These are phyloP conservation scores for Astreopora myriophthalma DNA, from an alignment of 64 coral and sea anemone genomes.

Conservation along the genomic window DNA sequence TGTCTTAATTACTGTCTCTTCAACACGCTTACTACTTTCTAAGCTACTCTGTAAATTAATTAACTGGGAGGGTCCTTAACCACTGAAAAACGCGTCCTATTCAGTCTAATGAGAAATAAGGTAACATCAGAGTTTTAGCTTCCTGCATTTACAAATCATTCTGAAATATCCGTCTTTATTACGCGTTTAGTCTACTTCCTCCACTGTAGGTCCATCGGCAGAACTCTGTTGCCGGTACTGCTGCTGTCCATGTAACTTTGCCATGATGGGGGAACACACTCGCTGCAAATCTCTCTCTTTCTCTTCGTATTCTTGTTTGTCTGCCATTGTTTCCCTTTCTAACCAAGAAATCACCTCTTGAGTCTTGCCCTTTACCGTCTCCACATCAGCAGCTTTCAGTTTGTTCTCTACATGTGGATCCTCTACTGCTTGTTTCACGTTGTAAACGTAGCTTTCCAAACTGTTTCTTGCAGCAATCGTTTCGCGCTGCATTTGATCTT, in stretches of 20 bases:
- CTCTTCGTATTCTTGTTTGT: conserved; percentile 72
- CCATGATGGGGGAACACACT: conserved; percentile 79
- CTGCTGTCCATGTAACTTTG: conserved; percentile 70
- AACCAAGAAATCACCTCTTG: conserved; percentile 67
- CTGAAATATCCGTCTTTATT: not conserved
- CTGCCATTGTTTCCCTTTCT: conserved; percentile 49
- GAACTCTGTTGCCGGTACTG: not conserved
- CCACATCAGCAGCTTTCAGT: conserved; percentile 27
- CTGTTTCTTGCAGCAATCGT: conserved; percentile 63
- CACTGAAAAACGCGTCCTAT: too few species aligned
- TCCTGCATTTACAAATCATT: not conserved
- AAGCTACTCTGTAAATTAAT: too few species aligned
- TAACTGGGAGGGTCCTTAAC: too few species aligned
- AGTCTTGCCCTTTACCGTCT: conserved; percentile 60
- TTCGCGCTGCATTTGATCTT: conserved; percentile 70
- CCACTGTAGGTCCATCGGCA: not conserved
- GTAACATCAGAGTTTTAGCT: too few species aligned
- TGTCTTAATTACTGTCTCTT: too few species aligned
- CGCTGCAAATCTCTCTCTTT: conserved; percentile 73
- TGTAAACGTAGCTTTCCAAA: conserved; percentile 72
- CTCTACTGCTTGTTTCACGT: conserved; percentile 61
- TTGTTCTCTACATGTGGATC: conserved; percentile 54
- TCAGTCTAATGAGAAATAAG: too few species aligned
- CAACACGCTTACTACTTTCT: too few species aligned
- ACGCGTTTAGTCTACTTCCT: conserved; percentile 31